Percentiles rank a stretch among this genome's conserved stretches.
These are phyloP conservation scores for Temnothorax curvispinosus DNA, from an alignment of 1,140 invertebrate genomes.

Conservation along the genomic window DNA sequence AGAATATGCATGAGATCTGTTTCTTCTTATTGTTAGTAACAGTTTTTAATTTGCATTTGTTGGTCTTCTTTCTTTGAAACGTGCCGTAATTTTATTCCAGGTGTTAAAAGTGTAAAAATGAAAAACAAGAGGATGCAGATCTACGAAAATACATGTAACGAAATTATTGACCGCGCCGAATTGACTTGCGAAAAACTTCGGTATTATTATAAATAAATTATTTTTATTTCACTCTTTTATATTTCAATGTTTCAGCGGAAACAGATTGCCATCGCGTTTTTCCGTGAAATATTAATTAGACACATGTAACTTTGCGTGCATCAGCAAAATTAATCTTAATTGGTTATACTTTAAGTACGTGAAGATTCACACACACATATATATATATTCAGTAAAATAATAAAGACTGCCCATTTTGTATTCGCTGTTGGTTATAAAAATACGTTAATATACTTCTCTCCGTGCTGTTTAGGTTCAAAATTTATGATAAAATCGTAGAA, in stretches of 20 bases:
- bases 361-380: constrained; percentile 18
- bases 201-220: constrained; percentile 57
- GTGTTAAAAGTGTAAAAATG: neutral
- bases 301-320: neutral
- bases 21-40: neutral
- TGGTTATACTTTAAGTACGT: constrained; percentile 12
- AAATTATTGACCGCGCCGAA: constrained; percentile 13
- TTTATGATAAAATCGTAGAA: constrained; percentile 2
- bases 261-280: neutral
- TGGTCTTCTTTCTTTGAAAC: neutral
- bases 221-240: neutral
- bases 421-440: constrained; percentile 42
- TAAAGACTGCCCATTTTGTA: constrained; percentile 63
- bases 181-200: constrained; percentile 8
- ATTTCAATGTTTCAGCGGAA: constrained; percentile 66
- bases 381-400: constrained; percentile 46
- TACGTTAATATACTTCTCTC: constrained; percentile 21
- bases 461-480: neutral
- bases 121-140: neutral
- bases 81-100: neutral
- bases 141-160: neutral
- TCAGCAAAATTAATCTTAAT: constrained; percentile 46
- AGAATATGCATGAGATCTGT: constrained; percentile 3
- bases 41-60: neutral
- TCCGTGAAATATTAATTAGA: neutral